Evolutionary conservation across 2,888 invertebrate genomes (phyloP).

Genomic region (Yponomeuta cagnagella): DNA sequence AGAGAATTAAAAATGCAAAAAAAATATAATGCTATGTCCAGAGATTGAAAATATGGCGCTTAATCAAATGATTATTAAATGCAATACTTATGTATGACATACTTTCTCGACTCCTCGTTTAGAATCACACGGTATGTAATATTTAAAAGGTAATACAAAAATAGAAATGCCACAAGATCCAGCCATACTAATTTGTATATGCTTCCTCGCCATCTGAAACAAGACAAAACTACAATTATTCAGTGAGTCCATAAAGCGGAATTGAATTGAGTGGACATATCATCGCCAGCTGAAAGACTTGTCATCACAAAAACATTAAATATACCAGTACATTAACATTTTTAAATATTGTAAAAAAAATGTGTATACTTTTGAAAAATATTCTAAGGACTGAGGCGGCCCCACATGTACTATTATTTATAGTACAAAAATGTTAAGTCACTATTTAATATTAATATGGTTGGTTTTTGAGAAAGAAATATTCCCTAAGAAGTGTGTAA

Average conservation of each 20-base stretch:
- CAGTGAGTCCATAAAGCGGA: neutral
- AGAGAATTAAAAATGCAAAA: no score
- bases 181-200: constrained; percentile 96
- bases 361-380: neutral
- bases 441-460: no score
- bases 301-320: neutral
- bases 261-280: neutral
- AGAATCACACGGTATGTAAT: constrained; percentile 84
- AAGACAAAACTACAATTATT: constrained; percentile 19
- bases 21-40: no score
- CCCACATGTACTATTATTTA: no score
- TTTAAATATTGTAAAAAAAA: neutral
- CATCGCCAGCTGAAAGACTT: neutral
- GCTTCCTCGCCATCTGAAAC: constrained; percentile 93
- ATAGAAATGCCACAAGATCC: constrained; percentile 87
- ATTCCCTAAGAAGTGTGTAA: no score
- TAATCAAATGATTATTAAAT: no score
- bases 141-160: constrained; percentile 86
- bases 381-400: no score
- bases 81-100: constrained; percentile 34
- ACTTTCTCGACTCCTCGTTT: constrained; percentile 81
- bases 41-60: no score
- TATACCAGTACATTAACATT: no score
- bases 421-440: no score
- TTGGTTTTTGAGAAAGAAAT: no score